Base-by-base conservation (phyloP, 2,797 vertebrate genomes). In the Hippoglossus hippoglossus region DNA sequence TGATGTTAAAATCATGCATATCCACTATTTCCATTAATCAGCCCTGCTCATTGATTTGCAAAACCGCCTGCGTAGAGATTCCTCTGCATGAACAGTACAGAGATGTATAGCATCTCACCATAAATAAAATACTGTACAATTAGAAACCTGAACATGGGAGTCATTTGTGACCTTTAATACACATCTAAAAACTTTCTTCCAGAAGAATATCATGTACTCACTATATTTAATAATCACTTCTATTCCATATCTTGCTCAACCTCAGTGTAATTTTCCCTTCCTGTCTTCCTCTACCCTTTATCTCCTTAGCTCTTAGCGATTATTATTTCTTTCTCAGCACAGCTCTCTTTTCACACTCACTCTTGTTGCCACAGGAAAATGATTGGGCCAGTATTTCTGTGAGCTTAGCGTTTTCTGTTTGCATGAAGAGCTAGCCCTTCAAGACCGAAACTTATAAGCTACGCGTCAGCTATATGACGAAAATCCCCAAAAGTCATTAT, bases 211-310 rank as follows among this genome's bases (percentile, higher is more conserved):
- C 34, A 49, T 75, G 68, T 75, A 36, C 75, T 39, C 39, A 56
- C 56, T 53, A 10, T n/a, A 50, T 71, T 78, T 71, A 71, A 76
- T 77, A 79, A 73, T 41, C 68, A 34, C 53, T 49, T 6, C 41
- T 36, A 28, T 71, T 22, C 28, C 50, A 46, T 73, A 64, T 69
- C 55, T 68, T 68, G 34, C 68, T 71, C 63, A 61, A 60, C 72
- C 31, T 77, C 63, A 25, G 41, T 59, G 65, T 84, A 75, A 87
- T 78, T 68, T 81, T 50, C 68, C 80, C 64, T 63, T 79, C 71
- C 68, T 80, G 80, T 77, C 83, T 60, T 75, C 64, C 67, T 72
- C 66, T 63, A 21, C 53, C 24, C 63, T 77, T 85, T 79, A 87
- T 88, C 84, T 75, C 61, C 21, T 70, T 67, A 58, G 72, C 76